Evolutionary conservation across 2,888 invertebrate genomes (phyloP).

Genomic region (Loripinus fragilis): DNA sequence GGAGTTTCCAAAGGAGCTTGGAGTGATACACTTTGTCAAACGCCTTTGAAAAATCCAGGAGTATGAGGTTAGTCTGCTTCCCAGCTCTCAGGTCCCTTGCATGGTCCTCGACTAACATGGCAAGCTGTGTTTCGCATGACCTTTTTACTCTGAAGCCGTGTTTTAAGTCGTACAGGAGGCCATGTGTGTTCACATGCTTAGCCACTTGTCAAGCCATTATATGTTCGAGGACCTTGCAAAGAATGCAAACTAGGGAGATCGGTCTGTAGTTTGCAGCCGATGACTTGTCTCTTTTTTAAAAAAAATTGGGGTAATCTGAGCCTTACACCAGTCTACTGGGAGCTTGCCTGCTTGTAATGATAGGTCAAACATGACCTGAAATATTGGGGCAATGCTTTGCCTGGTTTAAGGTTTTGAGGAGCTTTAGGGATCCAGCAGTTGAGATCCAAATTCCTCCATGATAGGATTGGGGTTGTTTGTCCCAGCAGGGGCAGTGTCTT

Average conservation of each 20-base stretch:
- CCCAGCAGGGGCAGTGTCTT: background rate
- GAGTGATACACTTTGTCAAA: no score
- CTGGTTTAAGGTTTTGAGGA: background rate
- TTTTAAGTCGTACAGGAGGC: background rate
- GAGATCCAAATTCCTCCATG: background rate
- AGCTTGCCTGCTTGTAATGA: no score
- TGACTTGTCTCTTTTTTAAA: background rate
- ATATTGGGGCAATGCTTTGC: background rate
- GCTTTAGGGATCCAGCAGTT: background rate
- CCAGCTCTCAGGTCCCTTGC: background rate
- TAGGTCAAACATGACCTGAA: background rate
- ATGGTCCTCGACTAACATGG: background rate
- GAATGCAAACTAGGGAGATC: background rate
- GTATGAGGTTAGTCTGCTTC: background rate
- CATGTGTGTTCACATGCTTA: background rate
- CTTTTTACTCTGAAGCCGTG: constrained; percentile 6
- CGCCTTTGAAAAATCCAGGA: background rate
- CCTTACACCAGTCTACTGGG: background rate
- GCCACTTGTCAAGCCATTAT: background rate
- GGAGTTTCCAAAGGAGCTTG: background rate
- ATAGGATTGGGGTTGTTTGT: background rate
- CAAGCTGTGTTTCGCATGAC: background rate
- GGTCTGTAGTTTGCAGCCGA: background rate
- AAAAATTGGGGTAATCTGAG: background rate
- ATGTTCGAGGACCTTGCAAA: background rate